These are phyloP conservation scores for Synanthedon myopaeformis DNA, from an alignment of 2,888 invertebrate genomes.

Conservation along the genomic window DNA sequence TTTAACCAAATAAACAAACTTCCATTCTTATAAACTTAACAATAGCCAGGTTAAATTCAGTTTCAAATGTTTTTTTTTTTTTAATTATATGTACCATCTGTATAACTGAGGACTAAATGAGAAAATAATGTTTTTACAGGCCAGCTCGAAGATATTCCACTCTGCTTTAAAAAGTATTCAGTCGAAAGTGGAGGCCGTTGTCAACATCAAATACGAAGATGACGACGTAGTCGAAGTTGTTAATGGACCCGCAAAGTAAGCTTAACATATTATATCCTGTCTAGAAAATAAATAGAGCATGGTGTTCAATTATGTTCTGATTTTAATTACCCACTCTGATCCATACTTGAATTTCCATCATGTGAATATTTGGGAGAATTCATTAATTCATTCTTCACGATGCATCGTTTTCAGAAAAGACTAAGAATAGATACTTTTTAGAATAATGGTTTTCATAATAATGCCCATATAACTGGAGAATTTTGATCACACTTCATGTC, in stretches of 20 bases:
- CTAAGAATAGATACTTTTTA: background rate
- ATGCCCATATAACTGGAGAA: too few species aligned
- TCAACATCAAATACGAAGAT: conserved; percentile 63
- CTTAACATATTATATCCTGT: conserved; percentile 3
- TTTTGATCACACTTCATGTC: too few species aligned
- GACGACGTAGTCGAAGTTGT: conserved; percentile 60
- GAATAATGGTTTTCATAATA: background rate
- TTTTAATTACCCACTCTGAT: background rate
- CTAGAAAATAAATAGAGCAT: background rate
- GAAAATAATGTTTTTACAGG: conserved; percentile 42
- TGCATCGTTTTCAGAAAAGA: background rate
- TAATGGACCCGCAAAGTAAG: conserved; percentile 52
- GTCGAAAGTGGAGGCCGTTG: conserved; percentile 71
- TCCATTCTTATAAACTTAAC: too few species aligned
- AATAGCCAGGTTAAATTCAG: too few species aligned
- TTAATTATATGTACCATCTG: background rate
- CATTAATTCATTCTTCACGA: background rate
- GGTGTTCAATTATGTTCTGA: background rate
- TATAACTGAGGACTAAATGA: background rate
- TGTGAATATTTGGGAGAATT: too few species aligned
- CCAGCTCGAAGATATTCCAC: conserved; percentile 77
- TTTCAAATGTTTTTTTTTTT: too few species aligned
- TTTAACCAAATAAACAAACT: too few species aligned
- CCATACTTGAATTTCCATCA: too few species aligned
- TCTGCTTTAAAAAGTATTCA: conserved; percentile 74